phyloP scores from a whole-genome alignment of 2,113 vertebrate species.

The Fulica atra region DNA sequence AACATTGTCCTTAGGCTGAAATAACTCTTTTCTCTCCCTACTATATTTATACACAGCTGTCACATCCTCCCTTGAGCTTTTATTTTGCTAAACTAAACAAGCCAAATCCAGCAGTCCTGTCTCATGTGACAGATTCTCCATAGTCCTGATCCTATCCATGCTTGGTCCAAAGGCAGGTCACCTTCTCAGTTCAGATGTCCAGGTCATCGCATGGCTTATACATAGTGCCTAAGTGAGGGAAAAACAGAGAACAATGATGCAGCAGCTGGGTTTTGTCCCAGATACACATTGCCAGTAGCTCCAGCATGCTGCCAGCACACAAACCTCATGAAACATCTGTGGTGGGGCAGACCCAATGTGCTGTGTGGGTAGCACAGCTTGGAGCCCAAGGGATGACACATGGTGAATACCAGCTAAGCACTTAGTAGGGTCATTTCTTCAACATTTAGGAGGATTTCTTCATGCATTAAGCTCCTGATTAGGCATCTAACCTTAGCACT shows the following conservation, averaged over 20 bases:
- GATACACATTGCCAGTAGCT: background rate
- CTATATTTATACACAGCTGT: constrained; percentile 25
- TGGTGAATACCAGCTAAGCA: background rate
- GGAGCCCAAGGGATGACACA: background rate
- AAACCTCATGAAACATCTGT: background rate
- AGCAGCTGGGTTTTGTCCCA: background rate
- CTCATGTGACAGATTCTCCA: background rate
- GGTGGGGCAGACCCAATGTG: background rate
- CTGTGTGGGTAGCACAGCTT: background rate
- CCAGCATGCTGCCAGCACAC: background rate
- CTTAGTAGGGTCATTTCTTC: background rate
- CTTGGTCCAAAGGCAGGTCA: background rate
- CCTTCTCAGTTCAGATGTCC: background rate
- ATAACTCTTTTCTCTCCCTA: constrained; percentile 14
- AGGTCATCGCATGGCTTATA: background rate
- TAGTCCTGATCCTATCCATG: background rate
- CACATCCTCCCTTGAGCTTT: constrained; percentile 46
- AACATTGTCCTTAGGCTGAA: constrained; percentile 41
- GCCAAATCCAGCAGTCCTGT: background rate
- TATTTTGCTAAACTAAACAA: constrained; percentile 32
- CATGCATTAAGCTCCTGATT: background rate
- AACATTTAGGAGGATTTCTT: background rate
- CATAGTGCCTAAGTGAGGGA: background rate
- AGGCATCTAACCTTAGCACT: background rate
- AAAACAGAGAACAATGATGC: background rate